Conservation (phyloP, 2,797 vertebrate species). For the Argentina silus region DNA sequence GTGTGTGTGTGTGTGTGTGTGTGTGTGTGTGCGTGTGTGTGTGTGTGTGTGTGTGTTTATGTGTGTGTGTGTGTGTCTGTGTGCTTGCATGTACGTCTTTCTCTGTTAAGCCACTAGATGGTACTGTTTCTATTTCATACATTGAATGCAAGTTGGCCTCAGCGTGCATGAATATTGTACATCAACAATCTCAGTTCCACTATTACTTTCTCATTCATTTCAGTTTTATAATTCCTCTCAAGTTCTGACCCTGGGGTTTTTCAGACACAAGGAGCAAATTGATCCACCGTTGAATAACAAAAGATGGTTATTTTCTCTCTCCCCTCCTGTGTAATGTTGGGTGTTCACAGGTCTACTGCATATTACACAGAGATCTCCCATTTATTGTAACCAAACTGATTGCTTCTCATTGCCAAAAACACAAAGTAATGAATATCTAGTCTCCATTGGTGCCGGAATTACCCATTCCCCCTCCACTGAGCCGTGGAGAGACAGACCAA, state of each 20-base stretch:
- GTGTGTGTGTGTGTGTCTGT: neutral
- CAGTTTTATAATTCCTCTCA: neutral
- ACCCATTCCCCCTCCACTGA: constrained; percentile 29
- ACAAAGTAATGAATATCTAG: constrained; percentile 42
- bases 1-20: constrained; percentile 19
- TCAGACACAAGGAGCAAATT: constrained; percentile 55
- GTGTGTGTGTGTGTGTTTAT: neutral
- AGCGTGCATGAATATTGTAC: neutral
- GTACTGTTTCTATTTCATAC: constrained; percentile 60
- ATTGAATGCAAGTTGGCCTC: neutral
- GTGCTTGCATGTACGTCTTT: neutral
- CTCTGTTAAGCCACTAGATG: constrained; percentile 54
- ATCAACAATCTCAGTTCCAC: neutral
- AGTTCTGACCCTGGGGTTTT: constrained; percentile 31
- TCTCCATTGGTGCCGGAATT: constrained; percentile 32
- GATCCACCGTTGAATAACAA: constrained; percentile 60
- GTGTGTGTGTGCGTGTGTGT: constrained; percentile 7
- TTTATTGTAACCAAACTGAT: constrained; percentile 49
- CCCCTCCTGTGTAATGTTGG: neutral
- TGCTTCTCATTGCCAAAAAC: constrained; percentile 48
- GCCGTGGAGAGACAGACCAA: constrained; percentile 35
- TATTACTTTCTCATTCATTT: neutral
- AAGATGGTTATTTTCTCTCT: constrained; percentile 40
- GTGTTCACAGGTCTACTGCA: neutral
- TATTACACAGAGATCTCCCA: constrained; percentile 16